These are phyloP conservation scores for Lomographa bimaculata DNA, from an alignment of 2,888 invertebrate species.

Conservation along the genomic window DNA sequence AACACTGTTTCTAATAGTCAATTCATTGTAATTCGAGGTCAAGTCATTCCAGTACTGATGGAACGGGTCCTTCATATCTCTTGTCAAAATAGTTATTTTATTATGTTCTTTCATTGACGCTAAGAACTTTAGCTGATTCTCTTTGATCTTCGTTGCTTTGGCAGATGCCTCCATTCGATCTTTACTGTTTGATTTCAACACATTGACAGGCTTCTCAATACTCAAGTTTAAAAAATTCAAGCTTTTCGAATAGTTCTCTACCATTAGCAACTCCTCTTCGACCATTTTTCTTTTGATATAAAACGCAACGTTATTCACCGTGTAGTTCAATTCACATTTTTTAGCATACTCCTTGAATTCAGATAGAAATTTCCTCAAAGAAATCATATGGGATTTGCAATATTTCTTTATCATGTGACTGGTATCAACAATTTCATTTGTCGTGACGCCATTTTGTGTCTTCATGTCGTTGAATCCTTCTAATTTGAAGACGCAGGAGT, in stretches of 20 bases:
- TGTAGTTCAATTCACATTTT: constrained; percentile 41
- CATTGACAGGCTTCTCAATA: constrained; percentile 8
- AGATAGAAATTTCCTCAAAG: constrained; percentile 42
- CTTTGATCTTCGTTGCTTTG: constrained; percentile 2
- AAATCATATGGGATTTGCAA: constrained; percentile 44
- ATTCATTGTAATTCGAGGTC: constrained; percentile 10
- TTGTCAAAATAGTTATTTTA: constrained; percentile 19
- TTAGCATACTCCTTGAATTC: constrained; percentile 49
- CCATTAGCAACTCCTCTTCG: constrained; percentile 47
- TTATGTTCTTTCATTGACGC: constrained; percentile 18
- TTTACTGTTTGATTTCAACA: too few species aligned
- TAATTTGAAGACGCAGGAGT: constrained; percentile 34
- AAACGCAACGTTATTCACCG: constrained; percentile 45
- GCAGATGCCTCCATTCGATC: too few species aligned
- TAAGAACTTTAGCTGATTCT: constrained; percentile 14
- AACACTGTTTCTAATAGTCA: constrained; percentile 7
- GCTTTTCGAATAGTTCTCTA: constrained; percentile 40
- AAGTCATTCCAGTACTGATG: constrained; percentile 25
- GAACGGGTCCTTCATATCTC: constrained; percentile 13
- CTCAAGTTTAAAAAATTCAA: constrained; percentile 40
- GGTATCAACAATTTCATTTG: constrained; percentile 46
- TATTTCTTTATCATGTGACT: constrained; percentile 54
- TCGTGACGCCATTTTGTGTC: constrained; percentile 38
- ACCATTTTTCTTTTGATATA: constrained; percentile 52
- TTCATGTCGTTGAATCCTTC: constrained; percentile 45